Evolutionary conservation across 92 coral and sea anemone genomes (phyloP).

Genomic region (Siderastrea radians): DNA sequence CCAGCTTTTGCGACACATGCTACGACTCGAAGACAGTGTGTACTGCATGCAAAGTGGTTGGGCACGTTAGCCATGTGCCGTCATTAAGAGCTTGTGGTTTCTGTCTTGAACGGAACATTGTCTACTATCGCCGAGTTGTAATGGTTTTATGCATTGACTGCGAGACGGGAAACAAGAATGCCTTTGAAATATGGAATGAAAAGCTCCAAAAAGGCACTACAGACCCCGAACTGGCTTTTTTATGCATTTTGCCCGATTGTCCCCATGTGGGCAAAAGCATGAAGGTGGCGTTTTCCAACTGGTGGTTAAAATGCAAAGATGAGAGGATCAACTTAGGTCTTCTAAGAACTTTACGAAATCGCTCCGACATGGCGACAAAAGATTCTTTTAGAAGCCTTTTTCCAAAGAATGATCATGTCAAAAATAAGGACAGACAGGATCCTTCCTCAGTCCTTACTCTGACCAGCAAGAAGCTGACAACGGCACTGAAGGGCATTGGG

Average conservation of each 20-base stretch:
- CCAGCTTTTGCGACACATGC: constrained; percentile 56
- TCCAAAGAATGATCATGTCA: constrained; percentile 78
- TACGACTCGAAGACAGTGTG: constrained; percentile 47
- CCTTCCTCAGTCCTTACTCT: constrained; percentile 72
- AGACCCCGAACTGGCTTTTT: constrained; percentile 33
- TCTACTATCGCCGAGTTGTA: constrained; percentile 60
- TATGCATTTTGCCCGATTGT: constrained; percentile 59
- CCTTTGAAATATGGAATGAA: constrained; percentile 36
- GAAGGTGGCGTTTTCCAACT: constrained; percentile 67
- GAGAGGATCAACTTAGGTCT: constrained; percentile 59
- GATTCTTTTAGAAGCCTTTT: constrained; percentile 65
- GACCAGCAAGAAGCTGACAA: constrained; percentile 50
- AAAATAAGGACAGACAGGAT: constrained; percentile 82
- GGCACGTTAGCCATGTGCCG: constrained; percentile 66
- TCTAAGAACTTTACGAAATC: constrained; percentile 68
- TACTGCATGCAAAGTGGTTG: constrained; percentile 46
- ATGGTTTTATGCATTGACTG: constrained; percentile 65
- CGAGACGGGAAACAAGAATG: constrained; percentile 58
- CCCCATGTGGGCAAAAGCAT: constrained; percentile 75
- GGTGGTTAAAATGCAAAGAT: constrained; percentile 73
- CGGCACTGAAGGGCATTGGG: constrained; percentile 45
- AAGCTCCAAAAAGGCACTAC: constrained; percentile 39
- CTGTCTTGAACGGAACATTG: constrained; percentile 30
- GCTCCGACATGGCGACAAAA: constrained; percentile 48
- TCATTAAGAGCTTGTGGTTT: constrained; percentile 52